These are phyloP conservation scores for Bhutanitis thaidina DNA, from an alignment of 2,888 invertebrate species.

Conservation along the genomic window DNA sequence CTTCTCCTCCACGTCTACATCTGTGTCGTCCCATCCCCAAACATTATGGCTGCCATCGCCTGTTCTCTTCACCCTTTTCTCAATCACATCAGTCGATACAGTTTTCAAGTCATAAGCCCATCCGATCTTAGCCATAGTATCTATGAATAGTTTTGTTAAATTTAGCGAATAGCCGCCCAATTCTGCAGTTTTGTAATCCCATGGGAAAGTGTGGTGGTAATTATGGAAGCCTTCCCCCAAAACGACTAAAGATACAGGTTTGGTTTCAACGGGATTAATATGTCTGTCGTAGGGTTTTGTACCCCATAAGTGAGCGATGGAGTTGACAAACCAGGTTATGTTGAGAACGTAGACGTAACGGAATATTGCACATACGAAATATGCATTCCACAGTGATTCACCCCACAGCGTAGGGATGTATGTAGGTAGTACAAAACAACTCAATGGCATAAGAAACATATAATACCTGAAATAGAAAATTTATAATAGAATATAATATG, in stretches of 20 bases:
- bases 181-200: conserved; percentile 92
- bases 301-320: conserved; percentile 90
- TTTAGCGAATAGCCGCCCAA: conserved; percentile 85
- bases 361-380: conserved; percentile 84
- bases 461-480: conserved; percentile 81
- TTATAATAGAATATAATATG: too few species aligned
- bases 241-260: conserved; percentile 82
- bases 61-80: conserved; percentile 85
- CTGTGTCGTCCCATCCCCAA: conserved; percentile 87
- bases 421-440: conserved; percentile 88
- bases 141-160: conserved; percentile 87
- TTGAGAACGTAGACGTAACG: conserved; percentile 89
- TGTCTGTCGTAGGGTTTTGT: conserved; percentile 85
- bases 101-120: conserved; percentile 93
- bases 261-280: conserved; percentile 87
- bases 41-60: conserved; percentile 86
- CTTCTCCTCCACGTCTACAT: conserved; percentile 18
- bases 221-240: conserved; percentile 93
- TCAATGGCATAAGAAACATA: conserved; percentile 83
- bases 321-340: conserved; percentile 94
- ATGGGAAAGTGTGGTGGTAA: conserved; percentile 92
- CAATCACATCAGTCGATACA: conserved; percentile 84
- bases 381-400: conserved; percentile 83
- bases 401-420: conserved; percentile 88
- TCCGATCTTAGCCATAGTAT: conserved; percentile 89